A percentile compares a stretch with the other conserved stretches of the same genome.
phyloP scores from a whole-genome alignment of 1,140 invertebrate species.

The Agrypnia vestita region DNA sequence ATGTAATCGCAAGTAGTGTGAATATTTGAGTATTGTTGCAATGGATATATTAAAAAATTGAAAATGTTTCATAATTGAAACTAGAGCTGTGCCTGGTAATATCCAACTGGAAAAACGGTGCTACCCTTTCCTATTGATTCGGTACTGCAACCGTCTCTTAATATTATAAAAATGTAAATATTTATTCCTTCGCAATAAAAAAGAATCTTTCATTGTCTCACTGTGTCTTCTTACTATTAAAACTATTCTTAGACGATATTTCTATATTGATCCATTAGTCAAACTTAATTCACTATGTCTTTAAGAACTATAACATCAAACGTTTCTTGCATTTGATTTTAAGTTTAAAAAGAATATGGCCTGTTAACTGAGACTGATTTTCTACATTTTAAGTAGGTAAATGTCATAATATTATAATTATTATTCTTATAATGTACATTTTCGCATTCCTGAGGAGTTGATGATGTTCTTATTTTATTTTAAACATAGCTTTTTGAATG shows the following conservation, averaged over 20 bases:
- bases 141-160: constrained; percentile 22
- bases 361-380: constrained; percentile 75
- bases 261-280: constrained; percentile 14
- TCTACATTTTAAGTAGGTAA: constrained; percentile 71
- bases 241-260: constrained; percentile 23
- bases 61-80: background rate
- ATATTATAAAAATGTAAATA: constrained; percentile 27
- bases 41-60: no score
- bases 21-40: no score
- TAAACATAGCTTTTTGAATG: no score
- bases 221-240: constrained; percentile 25
- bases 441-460: no score
- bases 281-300: constrained; percentile 20
- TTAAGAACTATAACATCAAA: constrained; percentile 18
- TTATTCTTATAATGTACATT: no score
- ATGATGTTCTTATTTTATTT: background rate
- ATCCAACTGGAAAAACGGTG: constrained; percentile 29
- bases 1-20: no score
- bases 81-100: constrained; percentile 19
- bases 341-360: constrained; percentile 68
- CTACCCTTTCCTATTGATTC: constrained; percentile 33
- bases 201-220: constrained; percentile 21
- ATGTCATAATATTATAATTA: constrained; percentile 38
- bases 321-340: constrained; percentile 52
- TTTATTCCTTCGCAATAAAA: constrained; percentile 40